These are phyloP conservation scores for Caradrina clavipalpis DNA, from an alignment of 2,888 invertebrate genomes.

Conservation along the genomic window DNA sequence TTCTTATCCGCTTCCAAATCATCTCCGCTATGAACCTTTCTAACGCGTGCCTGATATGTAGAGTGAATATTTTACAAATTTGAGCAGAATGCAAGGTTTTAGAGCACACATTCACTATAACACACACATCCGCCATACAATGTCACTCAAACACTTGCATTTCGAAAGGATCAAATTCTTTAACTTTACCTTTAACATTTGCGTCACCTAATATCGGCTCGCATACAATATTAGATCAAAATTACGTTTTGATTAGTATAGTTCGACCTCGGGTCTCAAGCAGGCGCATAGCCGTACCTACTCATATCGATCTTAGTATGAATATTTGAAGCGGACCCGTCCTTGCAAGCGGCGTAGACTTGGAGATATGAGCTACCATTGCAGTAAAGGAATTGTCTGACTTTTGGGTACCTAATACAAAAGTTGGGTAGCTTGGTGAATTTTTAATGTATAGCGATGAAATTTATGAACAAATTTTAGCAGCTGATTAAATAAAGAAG, in stretches of 20 bases:
- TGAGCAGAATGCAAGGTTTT: neutral
- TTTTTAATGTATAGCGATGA: neutral
- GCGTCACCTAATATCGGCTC: constrained; percentile 60
- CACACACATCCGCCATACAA: constrained; percentile 19
- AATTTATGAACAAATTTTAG: neutral
- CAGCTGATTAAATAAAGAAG: constrained; percentile 2
- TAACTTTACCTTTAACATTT: constrained; percentile 58
- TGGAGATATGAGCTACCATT: constrained; percentile 52
- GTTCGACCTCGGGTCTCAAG: constrained; percentile 79
- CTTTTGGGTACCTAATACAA: constrained; percentile 9
- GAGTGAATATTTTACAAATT: neutral
- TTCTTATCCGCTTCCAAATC: neutral
- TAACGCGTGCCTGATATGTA: neutral
- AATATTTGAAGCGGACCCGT: constrained; percentile 87
- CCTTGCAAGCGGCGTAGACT: constrained; percentile 81
- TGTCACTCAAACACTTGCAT: constrained; percentile 49
- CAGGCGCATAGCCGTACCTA: constrained; percentile 78
- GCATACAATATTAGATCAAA: constrained; percentile 83
- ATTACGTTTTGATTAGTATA: constrained; percentile 86
- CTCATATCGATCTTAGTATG: constrained; percentile 88
- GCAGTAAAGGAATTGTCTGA: constrained; percentile 37
- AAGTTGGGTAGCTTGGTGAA: neutral
- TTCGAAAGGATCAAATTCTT: constrained; percentile 57
- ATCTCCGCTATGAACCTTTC: neutral
- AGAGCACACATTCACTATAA: constrained; percentile 6